Percentiles rank a stretch among this genome's conserved stretches.
phyloP scores from a whole-genome alignment of 1,140 invertebrate genomes.

The Heliothis subflexa region DNA sequence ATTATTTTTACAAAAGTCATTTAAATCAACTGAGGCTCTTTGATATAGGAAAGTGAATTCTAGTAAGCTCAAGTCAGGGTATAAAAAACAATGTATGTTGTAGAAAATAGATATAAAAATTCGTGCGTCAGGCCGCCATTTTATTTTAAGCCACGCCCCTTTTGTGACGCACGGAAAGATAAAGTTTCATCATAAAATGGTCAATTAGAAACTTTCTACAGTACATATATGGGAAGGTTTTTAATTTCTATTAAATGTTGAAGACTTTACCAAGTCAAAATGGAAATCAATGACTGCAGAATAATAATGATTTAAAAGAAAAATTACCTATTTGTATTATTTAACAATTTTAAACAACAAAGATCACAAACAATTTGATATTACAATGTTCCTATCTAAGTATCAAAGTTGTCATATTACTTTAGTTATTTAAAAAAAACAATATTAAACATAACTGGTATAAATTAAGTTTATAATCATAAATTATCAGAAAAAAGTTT shows the following conservation, averaged over 20 bases:
- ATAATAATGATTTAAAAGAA: too few relatives aligned
- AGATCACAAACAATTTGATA: constrained; percentile 19
- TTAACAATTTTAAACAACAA: constrained; percentile 25
- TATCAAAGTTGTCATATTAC: constrained; percentile 8
- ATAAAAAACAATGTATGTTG: background rate
- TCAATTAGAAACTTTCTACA: too few relatives aligned
- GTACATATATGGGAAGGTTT: too few relatives aligned
- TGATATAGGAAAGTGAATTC: background rate
- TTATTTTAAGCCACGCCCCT: background rate
- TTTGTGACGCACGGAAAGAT: background rate
- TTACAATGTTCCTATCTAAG: constrained; percentile 15
- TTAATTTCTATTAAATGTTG: too few relatives aligned
- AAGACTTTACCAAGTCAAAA: too few relatives aligned
- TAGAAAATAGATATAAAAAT: background rate
- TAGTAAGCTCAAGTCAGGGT: background rate
- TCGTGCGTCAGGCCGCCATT: too few relatives aligned
- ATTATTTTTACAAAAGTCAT: constrained; percentile 5
- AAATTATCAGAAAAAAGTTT: too few relatives aligned
- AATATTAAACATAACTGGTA: background rate
- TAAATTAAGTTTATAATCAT: background rate
- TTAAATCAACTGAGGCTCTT: background rate
- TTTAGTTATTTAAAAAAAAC: constrained; percentile 3
- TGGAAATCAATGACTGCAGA: too few relatives aligned
- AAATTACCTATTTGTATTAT: too few relatives aligned
- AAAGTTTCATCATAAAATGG: too few relatives aligned